These are phyloP conservation scores for Coenobita brevimanus DNA, from an alignment of 1,140 invertebrate species.

Conservation along the genomic window DNA sequence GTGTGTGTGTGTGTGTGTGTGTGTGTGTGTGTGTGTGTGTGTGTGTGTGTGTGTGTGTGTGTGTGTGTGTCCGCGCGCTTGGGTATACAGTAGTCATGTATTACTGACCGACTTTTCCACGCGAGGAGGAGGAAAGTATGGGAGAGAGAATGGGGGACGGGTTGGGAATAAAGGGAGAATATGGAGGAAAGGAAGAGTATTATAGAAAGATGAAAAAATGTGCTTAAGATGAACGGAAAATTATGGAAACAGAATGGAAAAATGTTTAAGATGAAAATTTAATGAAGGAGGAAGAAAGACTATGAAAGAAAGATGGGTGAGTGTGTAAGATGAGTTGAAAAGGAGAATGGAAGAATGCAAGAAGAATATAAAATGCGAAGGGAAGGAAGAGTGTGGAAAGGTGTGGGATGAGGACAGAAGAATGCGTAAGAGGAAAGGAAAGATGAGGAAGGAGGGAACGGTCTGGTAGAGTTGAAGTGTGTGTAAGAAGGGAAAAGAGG, in stretches of 20 bases:
- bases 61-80: background rate
- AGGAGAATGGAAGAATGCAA: background rate
- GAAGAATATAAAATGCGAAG: background rate
- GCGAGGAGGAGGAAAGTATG: background rate
- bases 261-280: too few relatives aligned
- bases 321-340: background rate
- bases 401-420: background rate
- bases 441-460: too few relatives aligned
- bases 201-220: too few relatives aligned
- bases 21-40: background rate
- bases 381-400: too few relatives aligned
- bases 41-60: slow-evolving; percentile 18
- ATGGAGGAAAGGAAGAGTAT: too few relatives aligned
- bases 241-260: too few relatives aligned
- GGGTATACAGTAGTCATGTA: background rate
- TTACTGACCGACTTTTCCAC: background rate
- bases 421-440: background rate
- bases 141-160: background rate
- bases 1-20: too few relatives aligned
- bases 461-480: too few relatives aligned
- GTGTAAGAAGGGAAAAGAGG: too few relatives aligned
- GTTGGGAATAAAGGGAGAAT: too few relatives aligned
- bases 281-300: background rate
- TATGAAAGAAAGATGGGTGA: background rate
- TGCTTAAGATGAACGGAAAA: too few relatives aligned